Base-by-base conservation (phyloP, 2,888 invertebrate genomes). In the Parasteatoda lunata region DNA sequence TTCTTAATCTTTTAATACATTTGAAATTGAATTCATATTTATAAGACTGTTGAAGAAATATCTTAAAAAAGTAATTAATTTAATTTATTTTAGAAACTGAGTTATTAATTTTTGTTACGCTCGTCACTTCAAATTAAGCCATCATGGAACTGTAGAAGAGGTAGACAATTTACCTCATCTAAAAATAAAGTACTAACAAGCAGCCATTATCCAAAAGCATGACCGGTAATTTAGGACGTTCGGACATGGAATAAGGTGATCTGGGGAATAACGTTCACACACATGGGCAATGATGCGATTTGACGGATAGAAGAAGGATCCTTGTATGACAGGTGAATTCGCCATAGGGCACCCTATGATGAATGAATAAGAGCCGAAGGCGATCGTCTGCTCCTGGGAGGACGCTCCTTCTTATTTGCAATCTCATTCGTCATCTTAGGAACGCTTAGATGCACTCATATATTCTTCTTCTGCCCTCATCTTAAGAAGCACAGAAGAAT, bases 331-430 rank as follows among this genome's bases (percentile, higher is more conserved):
- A 82, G 75, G 81, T 59, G 81, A 52, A 54, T 75, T 64, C 64
- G 75, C 75, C 59, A 68, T 52, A 54, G 76, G 59, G 64, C 64
- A 47, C 59, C 59, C 54, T 59, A 64, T 76, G 82, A 82, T 76
- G 64, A 70, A 82, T 82, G 82, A 30, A 79, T 59, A 64, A 71
- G 59, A 59, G 64, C 49, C 49, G 64, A 65, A 47, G 68, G 68
- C 73, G 30, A 81, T 81, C 81, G 75, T 75, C 75, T 75, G 81
- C 66, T 49, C 64, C 30, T 68, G 13, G 15, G 71, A 54, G 76
- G 76, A 70, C 64, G 82, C 69, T 76, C 82, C 65, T 54, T 77
- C 82, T 75, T 76, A 82, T 82, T 82, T 70, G 76, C 76, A n/a
- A 69, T 70, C 45, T 76, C 70, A 82, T 82, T 82, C 82, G 69